Evolutionary conservation across 2,888 invertebrate genomes (phyloP), one percentile per base, ranked within the genome.

Genomic region (Amphipyra tragopoginis): DNA sequence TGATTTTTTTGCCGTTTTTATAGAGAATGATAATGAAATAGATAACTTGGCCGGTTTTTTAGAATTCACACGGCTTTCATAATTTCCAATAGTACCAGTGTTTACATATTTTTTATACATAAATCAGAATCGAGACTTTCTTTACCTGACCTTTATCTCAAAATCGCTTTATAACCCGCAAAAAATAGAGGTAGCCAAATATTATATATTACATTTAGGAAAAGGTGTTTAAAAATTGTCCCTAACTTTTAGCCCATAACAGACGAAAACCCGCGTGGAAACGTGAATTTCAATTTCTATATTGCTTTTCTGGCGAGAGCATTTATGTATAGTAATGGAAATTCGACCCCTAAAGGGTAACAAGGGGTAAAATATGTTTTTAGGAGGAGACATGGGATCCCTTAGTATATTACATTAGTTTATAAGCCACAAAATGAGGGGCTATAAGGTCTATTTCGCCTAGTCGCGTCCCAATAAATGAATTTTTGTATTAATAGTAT

Each of bases 341-440:
- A 75, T 64, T 66, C 59, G 57, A 65, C 65, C 62, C 64, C 34
- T 56, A 58, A 67, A 53, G 65, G 71, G 56, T 78, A 64, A 71
- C 64, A 64, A 75, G 59, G 66, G 62, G 48, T 75, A 74, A 77
- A 71, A 74, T 71, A 71, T 77, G 75, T 65, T 76, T 72, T 70
- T 42, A 50, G 48, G 33, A 44, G 39, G 33, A 40, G 48, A 63
- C 63, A 65, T 55, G 54, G 54, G 56, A 44, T 50, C 21, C 39
- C 10, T 34, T 49, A 59, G 52, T 65, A 63, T 63, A 55, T 72
- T 72, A 60, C 40, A 56, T 65, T 65, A 68, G 49, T 76, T 68
- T 59, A 68, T 62, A 68, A 76, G 61, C 52, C 56, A 58, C 64
- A 48, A 59, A 72, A 54, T 48, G 14, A 15, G 40, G 10, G 39